These are phyloP conservation scores for Apis laboriosa DNA, from an alignment of 1,140 invertebrate genomes.

Conservation along the genomic window DNA sequence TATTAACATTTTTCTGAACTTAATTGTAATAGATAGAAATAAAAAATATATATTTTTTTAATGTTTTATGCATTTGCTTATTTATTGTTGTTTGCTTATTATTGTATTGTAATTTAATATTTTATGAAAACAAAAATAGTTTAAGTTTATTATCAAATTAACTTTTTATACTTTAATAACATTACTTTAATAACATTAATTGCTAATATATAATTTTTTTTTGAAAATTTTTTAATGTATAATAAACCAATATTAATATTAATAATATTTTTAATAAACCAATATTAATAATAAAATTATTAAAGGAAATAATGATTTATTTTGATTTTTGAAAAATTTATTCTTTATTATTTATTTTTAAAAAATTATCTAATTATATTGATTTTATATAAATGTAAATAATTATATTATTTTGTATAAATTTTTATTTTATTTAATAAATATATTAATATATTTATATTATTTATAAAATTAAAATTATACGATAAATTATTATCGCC, in stretches of 20 bases:
- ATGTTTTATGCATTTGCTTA: background rate
- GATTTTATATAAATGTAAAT: background rate
- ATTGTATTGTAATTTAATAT: background rate
- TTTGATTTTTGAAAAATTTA: background rate
- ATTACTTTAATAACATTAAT: no score
- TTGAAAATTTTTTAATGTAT: background rate
- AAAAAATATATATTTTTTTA: background rate
- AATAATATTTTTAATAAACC: no score
- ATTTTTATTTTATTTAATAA: no score
- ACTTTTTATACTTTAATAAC: background rate
- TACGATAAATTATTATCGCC: no score
- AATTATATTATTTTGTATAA: background rate
- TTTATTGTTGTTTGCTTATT: no score
- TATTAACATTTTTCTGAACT: background rate
- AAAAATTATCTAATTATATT: background rate
- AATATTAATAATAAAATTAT: background rate
- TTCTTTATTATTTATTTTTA: background rate
- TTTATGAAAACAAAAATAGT: slow-evolving; percentile 6
- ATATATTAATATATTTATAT: background rate
- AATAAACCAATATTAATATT: background rate
- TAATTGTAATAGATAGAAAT: background rate
- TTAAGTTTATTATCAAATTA: slow-evolving; percentile 17
- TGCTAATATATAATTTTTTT: background rate
- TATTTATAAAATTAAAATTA: no score
- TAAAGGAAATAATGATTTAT: background rate